phyloP scores from a whole-genome alignment of 2,113 vertebrate genomes.

The Glaucidium brasilianum region DNA sequence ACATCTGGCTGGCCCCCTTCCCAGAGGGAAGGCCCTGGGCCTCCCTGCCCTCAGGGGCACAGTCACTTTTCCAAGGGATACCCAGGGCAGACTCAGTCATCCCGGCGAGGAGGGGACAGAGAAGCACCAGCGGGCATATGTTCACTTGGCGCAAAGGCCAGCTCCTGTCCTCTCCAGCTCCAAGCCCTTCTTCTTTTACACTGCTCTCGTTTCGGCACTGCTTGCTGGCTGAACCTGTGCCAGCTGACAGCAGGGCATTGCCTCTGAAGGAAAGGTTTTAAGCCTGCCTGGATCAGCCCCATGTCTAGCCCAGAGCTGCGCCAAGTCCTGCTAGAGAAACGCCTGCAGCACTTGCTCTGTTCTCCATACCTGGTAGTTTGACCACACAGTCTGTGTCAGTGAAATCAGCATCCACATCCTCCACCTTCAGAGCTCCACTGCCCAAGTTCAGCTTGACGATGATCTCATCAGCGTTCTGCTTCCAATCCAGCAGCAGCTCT shows the following conservation, averaged over 20 bases:
- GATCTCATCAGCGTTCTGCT: conserved; percentile 90
- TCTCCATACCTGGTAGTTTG: conserved; percentile 83
- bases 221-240: not conserved
- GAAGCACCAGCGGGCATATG: not conserved
- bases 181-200: not conserved
- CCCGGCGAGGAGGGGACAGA: not conserved
- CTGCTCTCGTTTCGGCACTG: not conserved
- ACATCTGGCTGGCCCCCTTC: conserved; percentile 52
- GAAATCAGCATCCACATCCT: conserved; percentile 84
- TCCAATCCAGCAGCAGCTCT: conserved; percentile 95
- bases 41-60: not conserved
- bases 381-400: conserved; percentile 87
- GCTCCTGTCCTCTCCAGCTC: not conserved
- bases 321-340: not conserved
- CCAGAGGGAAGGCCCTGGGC: conserved; percentile 2
- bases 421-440: conserved; percentile 73
- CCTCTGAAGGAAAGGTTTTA: not conserved
- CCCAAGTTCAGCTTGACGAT: conserved; percentile 88
- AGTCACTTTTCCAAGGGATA: not conserved
- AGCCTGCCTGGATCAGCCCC: not conserved
- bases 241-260: conserved; percentile 1
- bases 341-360: not conserved
- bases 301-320: not conserved
- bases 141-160: not conserved
- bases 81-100: not conserved